Percentiles rank a stretch among this genome's conserved stretches.
Conservation (phyloP, 2,888 invertebrate species). For the Dione juno region DNA sequence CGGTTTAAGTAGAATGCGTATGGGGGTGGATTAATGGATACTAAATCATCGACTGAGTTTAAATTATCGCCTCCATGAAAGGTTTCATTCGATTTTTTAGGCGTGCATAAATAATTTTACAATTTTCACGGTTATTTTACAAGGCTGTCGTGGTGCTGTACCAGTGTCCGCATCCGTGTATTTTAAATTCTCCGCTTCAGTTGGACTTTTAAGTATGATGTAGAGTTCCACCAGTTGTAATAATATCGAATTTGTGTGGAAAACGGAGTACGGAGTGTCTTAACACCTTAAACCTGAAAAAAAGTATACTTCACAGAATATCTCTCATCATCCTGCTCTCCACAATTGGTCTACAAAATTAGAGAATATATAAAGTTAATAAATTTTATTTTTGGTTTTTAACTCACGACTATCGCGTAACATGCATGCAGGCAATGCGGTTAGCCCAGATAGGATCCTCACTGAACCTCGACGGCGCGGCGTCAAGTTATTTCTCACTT, state of each 20-base stretch:
- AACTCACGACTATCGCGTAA: background rate
- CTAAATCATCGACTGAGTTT: conserved; percentile 32
- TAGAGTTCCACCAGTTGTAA: no score
- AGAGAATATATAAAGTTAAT: no score
- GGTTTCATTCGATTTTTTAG: conserved; percentile 13
- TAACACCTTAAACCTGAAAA: no score
- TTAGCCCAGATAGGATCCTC: background rate
- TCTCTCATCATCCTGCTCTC: no score
- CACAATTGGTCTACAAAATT: no score
- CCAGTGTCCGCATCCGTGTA: no score
- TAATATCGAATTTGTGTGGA: no score
- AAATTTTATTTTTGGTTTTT: background rate
- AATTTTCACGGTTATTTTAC: background rate
- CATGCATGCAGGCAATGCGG: background rate
- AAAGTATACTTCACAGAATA: no score
- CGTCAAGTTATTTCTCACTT: background rate
- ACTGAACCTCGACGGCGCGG: background rate
- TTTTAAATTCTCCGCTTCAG: no score
- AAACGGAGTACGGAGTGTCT: no score
- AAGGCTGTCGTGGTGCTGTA: no score
- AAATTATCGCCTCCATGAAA: conserved; percentile 23
- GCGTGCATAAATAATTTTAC: background rate
- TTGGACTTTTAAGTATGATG: no score
- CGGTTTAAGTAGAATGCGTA: conserved; percentile 23
- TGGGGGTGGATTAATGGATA: conserved; percentile 28